Evolutionary conservation across 2,888 invertebrate genomes (phyloP).

Genomic region (Diarsia mendica): DNA sequence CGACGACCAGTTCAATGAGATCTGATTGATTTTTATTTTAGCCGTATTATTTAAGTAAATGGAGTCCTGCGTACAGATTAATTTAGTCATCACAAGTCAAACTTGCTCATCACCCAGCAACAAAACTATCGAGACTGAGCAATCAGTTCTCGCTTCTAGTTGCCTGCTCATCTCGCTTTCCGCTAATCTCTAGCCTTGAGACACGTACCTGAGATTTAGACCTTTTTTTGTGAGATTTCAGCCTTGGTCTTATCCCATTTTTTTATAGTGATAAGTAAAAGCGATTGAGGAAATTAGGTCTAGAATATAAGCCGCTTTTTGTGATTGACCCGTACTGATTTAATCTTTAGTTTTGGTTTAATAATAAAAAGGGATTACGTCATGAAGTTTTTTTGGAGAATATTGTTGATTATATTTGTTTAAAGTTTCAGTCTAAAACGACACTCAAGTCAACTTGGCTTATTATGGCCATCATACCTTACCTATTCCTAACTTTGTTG

Average conservation of each 20-base stretch:
- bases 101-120: neutral
- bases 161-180: neutral
- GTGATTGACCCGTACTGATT: slow-evolving; percentile 2
- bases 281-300: slow-evolving; percentile 33
- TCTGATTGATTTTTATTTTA: too few species aligned
- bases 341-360: slow-evolving; percentile 12
- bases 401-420: too few species aligned
- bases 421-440: too few species aligned
- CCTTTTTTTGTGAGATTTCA: slow-evolving; percentile 24
- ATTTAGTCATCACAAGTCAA: neutral
- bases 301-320: slow-evolving; percentile 34
- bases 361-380: neutral
- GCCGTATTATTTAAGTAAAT: too few species aligned
- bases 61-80: too few species aligned
- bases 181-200: neutral
- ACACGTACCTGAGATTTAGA: neutral
- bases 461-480: too few species aligned
- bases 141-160: neutral
- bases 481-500: too few species aligned
- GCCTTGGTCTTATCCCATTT: slow-evolving; percentile 19
- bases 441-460: too few species aligned
- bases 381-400: neutral
- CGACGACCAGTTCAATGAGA: too few species aligned
- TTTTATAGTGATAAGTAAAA: slow-evolving; percentile 43
- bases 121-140: neutral